Base-by-base conservation (phyloP, 1,140 invertebrate genomes). In the Pteromalus puparum region DNA sequence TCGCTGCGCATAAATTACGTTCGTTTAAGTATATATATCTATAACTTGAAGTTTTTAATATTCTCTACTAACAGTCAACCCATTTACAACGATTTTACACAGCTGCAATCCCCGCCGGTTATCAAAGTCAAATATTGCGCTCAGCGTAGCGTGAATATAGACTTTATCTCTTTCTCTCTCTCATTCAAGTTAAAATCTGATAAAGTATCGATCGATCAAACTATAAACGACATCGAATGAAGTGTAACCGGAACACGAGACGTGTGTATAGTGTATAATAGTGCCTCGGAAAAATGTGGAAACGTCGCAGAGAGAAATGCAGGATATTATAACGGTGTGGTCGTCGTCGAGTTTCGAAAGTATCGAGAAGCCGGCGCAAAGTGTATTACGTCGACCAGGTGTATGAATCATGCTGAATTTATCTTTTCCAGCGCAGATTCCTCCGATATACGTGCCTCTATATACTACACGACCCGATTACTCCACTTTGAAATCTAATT, bases 391-490 rank as follows among this genome's bases (percentile, higher is more conserved):
- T 65, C n/a, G 48, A 21, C 61, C 73, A 77, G 81, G 81, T 83
- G 74, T 46, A 77, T 83, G 81, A 83, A 76, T 83, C 81, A 83
- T 15, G 61, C 81, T 48, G 30, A 46, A 75, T 82, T 76, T 76
- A 76, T 82, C 81, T 75, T 80, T 34, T 24, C 42, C 67, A 70
- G 26, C 28, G 67, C 67, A 70, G 53, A 61, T 61, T 61, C 53
- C 67, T 70, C 28, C 28, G 67, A 70, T 70, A 68, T 26, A 68
- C 67, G 2, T 28, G 67, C n/a, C 5, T 12, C 7, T 15, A 30
- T 28, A 6, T 28, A 70, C 18, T 42, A 42, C 38, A 10, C 38
- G 38, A 42, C 38, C 10, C 38, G 38, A 42, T 42, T 42, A 42
- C 38, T 42, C 38, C 38, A 42, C 38, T 42, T 42, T 42, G n/a